Evolutionary conservation across 2,888 invertebrate genomes (phyloP).

Genomic region (Hololepta plana): DNA sequence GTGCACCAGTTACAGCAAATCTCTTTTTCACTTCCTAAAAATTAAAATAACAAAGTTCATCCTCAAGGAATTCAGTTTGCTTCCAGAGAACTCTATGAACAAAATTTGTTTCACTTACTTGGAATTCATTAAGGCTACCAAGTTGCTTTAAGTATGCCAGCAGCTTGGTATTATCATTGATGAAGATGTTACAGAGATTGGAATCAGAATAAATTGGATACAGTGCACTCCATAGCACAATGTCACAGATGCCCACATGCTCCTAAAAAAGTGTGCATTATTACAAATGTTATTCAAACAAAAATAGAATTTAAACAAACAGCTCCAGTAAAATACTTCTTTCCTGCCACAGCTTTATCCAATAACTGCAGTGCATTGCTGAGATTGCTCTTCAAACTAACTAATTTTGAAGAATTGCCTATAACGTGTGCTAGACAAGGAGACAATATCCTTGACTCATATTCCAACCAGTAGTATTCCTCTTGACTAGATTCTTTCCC

Average conservation of each 20-base stretch:
- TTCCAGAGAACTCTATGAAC: conserved; percentile 2
- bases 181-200: too few relatives aligned
- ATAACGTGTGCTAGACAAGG: conserved; percentile 36
- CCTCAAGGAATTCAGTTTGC: too few relatives aligned
- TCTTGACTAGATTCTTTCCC: conserved; percentile 19
- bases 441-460: conserved; percentile 41
- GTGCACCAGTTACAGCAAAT: conserved; percentile 15
- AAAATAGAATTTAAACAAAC: background rate
- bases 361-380: too few relatives aligned
- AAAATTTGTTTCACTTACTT: conserved; percentile 28
- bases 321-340: conserved; percentile 6
- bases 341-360: too few relatives aligned
- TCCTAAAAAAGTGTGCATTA: conserved; percentile 29
- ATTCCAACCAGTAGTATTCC: conserved; percentile 42
- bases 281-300: too few relatives aligned
- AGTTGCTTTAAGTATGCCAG: too few relatives aligned
- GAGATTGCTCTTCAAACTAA: too few relatives aligned
- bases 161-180: too few relatives aligned
- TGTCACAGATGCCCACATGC: conserved; percentile 46
- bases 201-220: conserved; percentile 43
- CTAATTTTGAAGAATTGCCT: conserved; percentile 32
- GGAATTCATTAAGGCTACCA: too few relatives aligned
- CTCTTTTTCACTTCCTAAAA: conserved; percentile 22
- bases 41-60: too few relatives aligned
- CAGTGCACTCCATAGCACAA: conserved; percentile 53